Evolutionary conservation across 2,888 invertebrate species (phyloP).

Genomic region (Crossocerus cetratus): DNA sequence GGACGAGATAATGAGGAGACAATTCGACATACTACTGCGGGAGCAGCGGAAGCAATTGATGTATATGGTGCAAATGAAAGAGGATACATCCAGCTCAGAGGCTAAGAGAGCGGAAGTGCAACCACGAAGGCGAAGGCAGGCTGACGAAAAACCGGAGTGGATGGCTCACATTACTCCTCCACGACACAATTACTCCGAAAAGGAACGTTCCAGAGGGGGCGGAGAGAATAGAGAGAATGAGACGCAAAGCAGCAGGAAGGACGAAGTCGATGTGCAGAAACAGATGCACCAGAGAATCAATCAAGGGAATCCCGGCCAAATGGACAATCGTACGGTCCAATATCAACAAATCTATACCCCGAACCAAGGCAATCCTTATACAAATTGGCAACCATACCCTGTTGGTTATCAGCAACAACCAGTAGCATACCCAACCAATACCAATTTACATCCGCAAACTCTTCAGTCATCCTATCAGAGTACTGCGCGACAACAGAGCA

Average conservation of each 20-base stretch:
- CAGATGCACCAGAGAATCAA: no score
- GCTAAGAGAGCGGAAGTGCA: background rate
- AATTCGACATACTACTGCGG: conserved; percentile 65
- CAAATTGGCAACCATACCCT: no score
- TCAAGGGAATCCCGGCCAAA: no score
- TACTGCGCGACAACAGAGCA: no score
- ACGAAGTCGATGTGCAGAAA: no score
- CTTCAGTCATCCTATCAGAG: no score
- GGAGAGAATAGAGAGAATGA: background rate
- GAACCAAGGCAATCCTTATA: no score
- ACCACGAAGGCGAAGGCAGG: conserved; percentile 24
- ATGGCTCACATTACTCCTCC: conserved; percentile 69
- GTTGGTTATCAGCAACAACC: conserved; percentile 2
- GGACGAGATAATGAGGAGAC: conserved; percentile 66
- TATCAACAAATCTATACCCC: no score
- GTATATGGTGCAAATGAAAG: conserved; percentile 44
- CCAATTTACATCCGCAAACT: background rate
- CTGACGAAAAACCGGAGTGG: conserved; percentile 69
- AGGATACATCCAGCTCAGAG: background rate
- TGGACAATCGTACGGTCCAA: no score
- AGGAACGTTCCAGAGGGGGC: conserved; percentile 28
- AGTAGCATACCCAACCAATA: no score
- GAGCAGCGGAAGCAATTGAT: conserved; percentile 67
- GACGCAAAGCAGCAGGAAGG: background rate
- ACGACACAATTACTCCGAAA: conserved; percentile 57